phyloP scores from a whole-genome alignment of 2,797 vertebrate species.

The Scarus forsteni region DNA sequence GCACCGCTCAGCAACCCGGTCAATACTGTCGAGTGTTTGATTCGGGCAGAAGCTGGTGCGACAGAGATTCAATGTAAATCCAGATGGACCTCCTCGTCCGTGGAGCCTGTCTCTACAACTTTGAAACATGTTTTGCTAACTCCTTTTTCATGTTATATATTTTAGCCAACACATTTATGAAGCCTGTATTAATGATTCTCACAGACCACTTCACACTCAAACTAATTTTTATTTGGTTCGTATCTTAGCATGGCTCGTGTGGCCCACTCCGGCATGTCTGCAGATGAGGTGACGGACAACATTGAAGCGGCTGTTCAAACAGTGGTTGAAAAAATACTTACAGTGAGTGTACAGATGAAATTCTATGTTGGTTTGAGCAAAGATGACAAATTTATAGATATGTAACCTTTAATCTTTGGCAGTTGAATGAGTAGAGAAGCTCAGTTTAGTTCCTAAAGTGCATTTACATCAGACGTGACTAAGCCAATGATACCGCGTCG shows the following conservation, averaged over 20 bases:
- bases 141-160: neutral
- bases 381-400: too few species aligned
- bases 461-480: too few species aligned
- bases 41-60: conserved; percentile 62
- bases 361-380: too few species aligned
- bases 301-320: conserved; percentile 78
- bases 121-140: conserved; percentile 68
- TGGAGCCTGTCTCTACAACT: conserved; percentile 81
- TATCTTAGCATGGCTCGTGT: conserved; percentile 86
- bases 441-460: too few species aligned
- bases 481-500: too few species aligned
- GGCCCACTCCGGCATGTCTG: conserved; percentile 89
- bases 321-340: conserved; percentile 82
- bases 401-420: too few species aligned
- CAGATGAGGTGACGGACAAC: conserved; percentile 88
- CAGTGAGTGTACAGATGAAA: conserved; percentile 76
- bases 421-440: too few species aligned
- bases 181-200: neutral
- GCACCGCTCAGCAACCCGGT: conserved; percentile 75
- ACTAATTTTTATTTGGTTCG: neutral
- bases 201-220: neutral
- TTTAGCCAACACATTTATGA: accelerated
- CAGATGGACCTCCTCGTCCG: conserved; percentile 71
- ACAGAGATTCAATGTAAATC: conserved; percentile 76
- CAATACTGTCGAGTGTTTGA: conserved; percentile 54